Base-by-base conservation (phyloP, 1,140 invertebrate species). In the Calliphora vicina region DNA sequence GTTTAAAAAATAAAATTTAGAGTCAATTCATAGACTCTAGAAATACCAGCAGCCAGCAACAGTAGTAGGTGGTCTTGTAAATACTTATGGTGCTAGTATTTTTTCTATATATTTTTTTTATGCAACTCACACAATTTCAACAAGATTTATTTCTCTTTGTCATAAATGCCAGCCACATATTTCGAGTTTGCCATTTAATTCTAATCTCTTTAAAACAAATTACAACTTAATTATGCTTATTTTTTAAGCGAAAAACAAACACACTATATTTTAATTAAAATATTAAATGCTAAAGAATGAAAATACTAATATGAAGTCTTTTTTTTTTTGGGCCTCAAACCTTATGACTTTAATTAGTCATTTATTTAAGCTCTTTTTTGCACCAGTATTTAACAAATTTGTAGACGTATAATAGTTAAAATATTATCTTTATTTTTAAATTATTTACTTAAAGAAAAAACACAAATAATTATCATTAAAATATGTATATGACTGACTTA, bases 331-430 rank as follows among this genome's bases (percentile, higher is more conserved):
- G 50, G 15, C 4, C 15, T 15, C 1, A 78, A 78, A 43, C 35
- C 35, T 23, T 78, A 20, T 45, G 35, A 78, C 74, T 78, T 45
- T 25, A 78, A 43, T 78, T 78, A 43, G 74, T 43, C 35, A 78
- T 78, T 78, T 78, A 76, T 29, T 76, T 20, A 42, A 42, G 71
- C 71, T 27, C 25, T 71, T 71, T 71, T 1, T n/a, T n/a, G n/a
- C n/a, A n/a, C n/a, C n/a, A n/a, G n/a, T n/a, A n/a, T 73, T 73
- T 27, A 4, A 15, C 17, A 8, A 26, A 12, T 73, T n/a, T n/a
- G n/a, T n/a, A n/a, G n/a, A n/a, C n/a, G n/a, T n/a, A n/a, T n/a
- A n/a, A 23, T n/a, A 23, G 42, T 43, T 78, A 78, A 78, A 78
- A 23, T 78, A 25, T 78, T 78, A 43, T 78, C 20, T 23, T 43